Percentiles rank a stretch among this genome's conserved stretches.
Evolutionary conservation across 2,797 vertebrate species (phyloP).

Genomic region (Fratercula arctica): DNA sequence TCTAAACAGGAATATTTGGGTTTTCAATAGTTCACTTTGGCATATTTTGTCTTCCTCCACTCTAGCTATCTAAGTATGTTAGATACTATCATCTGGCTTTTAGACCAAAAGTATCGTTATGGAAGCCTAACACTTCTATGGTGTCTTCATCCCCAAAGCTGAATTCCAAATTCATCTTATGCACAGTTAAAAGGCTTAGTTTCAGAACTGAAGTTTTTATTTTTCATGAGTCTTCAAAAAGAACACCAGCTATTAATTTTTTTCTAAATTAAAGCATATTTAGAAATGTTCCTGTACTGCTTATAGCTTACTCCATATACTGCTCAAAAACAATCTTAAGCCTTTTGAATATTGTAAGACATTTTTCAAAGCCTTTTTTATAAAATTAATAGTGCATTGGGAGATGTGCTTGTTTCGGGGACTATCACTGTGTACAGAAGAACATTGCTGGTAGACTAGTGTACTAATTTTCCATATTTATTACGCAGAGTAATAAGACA

Average conservation of each 20-base stretch:
- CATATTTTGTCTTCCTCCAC: background rate
- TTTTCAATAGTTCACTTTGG: background rate
- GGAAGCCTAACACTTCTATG: background rate
- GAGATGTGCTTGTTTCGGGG: background rate
- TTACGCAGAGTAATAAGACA: conserved; percentile 79
- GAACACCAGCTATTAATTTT: background rate
- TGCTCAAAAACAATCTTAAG: background rate
- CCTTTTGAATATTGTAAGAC: background rate
- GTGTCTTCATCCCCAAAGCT: background rate
- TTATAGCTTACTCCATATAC: background rate
- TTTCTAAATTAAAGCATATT: background rate
- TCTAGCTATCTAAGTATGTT: background rate
- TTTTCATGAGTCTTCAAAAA: background rate
- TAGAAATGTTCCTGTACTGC: background rate
- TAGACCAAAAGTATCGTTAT: background rate
- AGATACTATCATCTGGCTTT: background rate
- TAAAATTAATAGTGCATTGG: background rate
- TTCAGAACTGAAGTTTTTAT: background rate
- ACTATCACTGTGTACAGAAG: background rate
- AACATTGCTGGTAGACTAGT: background rate
- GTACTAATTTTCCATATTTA: background rate
- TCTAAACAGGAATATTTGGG: background rate
- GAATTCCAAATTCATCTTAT: background rate
- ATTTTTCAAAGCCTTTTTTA: background rate
- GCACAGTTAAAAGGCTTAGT: background rate